Conservation (phyloP, 2,888 invertebrate species). For the Drosophila acutilabella region DNA sequence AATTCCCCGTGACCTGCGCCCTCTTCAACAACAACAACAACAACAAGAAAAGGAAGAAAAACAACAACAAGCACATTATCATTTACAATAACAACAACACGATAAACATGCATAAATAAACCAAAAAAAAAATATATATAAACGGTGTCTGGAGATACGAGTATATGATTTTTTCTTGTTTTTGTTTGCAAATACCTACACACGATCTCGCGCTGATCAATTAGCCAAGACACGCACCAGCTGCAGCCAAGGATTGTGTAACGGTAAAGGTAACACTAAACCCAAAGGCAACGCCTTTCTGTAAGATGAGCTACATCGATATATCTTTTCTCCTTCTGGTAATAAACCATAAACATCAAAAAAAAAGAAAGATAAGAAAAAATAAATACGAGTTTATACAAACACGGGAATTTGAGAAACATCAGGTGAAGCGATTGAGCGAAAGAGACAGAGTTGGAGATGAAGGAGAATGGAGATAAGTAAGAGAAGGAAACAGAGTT, state of each 20-base stretch:
- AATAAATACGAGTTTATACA: conserved; percentile 1
- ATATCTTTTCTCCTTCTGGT: conserved; percentile 10
- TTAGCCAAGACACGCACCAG: conserved; percentile 62
- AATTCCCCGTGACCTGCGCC: conserved; percentile 57
- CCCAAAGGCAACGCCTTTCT: conserved; percentile 54
- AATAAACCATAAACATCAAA: conserved; percentile 29
- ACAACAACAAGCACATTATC: conserved; percentile 20
- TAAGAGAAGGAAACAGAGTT: background rate
- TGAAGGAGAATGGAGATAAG: background rate
- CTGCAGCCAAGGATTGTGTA: conserved; percentile 55
- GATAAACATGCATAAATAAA: conserved; percentile 59
- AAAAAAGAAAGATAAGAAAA: conserved; percentile 13
- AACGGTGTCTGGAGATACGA: conserved; percentile 23
- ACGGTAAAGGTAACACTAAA: conserved; percentile 64
- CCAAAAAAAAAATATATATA: conserved; percentile 2
- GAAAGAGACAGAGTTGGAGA: background rate
- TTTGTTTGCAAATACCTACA: conserved; percentile 41
- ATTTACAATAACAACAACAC: conserved; percentile 16
- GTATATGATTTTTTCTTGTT: background rate
- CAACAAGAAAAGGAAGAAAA: conserved; percentile 52
- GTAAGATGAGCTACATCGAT: conserved; percentile 17
- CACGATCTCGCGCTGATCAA: conserved; percentile 47
- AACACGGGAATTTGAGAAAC: conserved; percentile 1
- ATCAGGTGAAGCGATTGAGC: background rate
- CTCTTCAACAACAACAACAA: conserved; percentile 60